Percentiles rank a stretch among this genome's conserved stretches.
Conservation (phyloP, 2,888 invertebrate genomes). For the Terebella lapidaria region DNA sequence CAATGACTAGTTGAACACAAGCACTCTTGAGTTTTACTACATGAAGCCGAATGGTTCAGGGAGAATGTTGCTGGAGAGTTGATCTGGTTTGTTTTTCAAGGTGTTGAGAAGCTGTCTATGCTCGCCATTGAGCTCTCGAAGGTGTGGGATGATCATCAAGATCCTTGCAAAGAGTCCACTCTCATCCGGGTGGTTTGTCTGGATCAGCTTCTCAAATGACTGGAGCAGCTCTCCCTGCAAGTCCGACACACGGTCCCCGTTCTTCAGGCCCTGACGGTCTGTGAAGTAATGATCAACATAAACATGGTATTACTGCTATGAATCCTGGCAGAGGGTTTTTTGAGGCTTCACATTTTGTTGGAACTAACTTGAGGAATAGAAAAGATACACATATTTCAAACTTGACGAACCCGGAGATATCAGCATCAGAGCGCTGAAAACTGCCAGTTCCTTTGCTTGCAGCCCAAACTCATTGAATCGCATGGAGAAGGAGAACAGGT, state of each 20-base stretch:
- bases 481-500: slow-evolving; percentile 47
- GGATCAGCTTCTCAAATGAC: slow-evolving; percentile 44
- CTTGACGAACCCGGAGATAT: slow-evolving; percentile 25
- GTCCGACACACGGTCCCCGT: slow-evolving; percentile 45
- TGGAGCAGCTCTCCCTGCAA: slow-evolving; percentile 48
- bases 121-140: slow-evolving; percentile 49
- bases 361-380: too few species aligned
- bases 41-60: not conserved
- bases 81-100: not conserved
- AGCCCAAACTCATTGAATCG: slow-evolving; percentile 47
- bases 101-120: slow-evolving; percentile 41
- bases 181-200: slow-evolving; percentile 30
- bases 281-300: slow-evolving; percentile 23
- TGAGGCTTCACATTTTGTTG: too few species aligned
- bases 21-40: too few species aligned
- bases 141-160: slow-evolving; percentile 50
- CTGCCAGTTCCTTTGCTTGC: slow-evolving; percentile 41
- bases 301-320: too few species aligned
- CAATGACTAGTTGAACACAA: too few species aligned
- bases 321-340: too few species aligned
- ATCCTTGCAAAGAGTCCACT: slow-evolving; percentile 42
- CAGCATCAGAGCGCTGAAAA: slow-evolving; percentile 50
- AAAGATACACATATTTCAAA: too few species aligned
- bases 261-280: slow-evolving; percentile 48
- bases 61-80: not conserved